phyloP scores from a whole-genome alignment of 2,888 invertebrate genomes.

The Gymnocheta viridis region DNA sequence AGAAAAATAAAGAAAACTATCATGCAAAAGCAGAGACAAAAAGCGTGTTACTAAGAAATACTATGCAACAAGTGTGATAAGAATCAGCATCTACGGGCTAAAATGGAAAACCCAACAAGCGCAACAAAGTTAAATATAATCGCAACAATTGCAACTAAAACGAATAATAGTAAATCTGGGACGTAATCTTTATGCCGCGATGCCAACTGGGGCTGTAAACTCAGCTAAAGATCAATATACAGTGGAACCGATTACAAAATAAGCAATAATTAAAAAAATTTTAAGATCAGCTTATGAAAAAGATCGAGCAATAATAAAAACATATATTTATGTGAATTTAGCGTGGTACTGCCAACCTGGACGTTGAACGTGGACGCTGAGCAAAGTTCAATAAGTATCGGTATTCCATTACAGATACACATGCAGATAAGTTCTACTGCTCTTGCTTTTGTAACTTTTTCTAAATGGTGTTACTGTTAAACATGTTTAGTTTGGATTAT shows the following conservation, averaged over 20 bases:
- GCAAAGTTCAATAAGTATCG: too few species aligned
- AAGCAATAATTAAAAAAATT: not conserved
- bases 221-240: not conserved
- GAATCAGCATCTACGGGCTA: constrained; percentile 63
- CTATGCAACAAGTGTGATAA: constrained; percentile 68
- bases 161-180: constrained; percentile 58
- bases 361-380: too few species aligned
- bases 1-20: not conserved
- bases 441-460: too few species aligned
- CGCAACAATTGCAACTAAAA: constrained; percentile 60
- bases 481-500: too few species aligned
- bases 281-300: too few species aligned
- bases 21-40: constrained; percentile 20
- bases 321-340: too few species aligned
- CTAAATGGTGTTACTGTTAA: too few species aligned
- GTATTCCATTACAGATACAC: too few species aligned
- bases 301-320: too few species aligned
- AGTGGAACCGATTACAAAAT: not conserved
- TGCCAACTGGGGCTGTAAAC: constrained; percentile 20
- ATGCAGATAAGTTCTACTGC: too few species aligned
- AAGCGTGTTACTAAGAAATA: constrained; percentile 65
- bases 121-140: constrained; percentile 48
- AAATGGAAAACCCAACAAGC: constrained; percentile 47
- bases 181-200: constrained; percentile 51
- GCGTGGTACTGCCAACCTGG: too few species aligned